A percentile compares a stretch with the other conserved stretches of the same genome.
Evolutionary conservation across 2,113 vertebrate genomes (phyloP).

Genomic region (Eublepharis macularius): DNA sequence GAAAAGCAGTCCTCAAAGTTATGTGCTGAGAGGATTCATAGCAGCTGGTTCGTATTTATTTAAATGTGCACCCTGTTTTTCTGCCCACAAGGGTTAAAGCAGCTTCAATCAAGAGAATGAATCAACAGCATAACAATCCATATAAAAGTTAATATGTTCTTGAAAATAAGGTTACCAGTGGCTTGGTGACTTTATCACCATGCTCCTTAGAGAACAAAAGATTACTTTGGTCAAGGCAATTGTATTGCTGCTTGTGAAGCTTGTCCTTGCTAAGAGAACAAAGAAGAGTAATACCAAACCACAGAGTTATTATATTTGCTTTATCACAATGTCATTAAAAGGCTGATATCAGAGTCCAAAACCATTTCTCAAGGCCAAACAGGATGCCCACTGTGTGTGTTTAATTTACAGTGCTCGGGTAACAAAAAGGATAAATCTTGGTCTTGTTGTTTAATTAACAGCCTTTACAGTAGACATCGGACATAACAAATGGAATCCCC

Average conservation of each 20-base stretch:
- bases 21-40: neutral
- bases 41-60: neutral
- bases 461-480: neutral
- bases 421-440: slow-evolving; percentile 13
- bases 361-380: slow-evolving; percentile 2
- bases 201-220: neutral
- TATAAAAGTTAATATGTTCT: neutral
- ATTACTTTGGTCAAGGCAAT: neutral
- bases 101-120: neutral
- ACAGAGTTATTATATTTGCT: neutral
- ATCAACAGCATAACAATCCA: neutral
- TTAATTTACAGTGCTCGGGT: slow-evolving; percentile 10
- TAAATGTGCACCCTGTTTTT: neutral
- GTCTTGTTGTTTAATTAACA: slow-evolving; percentile 18
- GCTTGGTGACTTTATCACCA: neutral
- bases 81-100: neutral
- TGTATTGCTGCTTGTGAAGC: neutral
- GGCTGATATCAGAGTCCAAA: neutral
- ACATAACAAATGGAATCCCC: slow-evolving; percentile 6
- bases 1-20: neutral
- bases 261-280: neutral
- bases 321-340: slow-evolving; percentile 1
- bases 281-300: neutral
- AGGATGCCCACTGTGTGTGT: neutral
- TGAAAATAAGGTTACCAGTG: neutral